Percentiles rank a stretch among this genome's conserved stretches.
Evolutionary conservation across 2,888 invertebrate species (phyloP).

Genomic region (Drosophila subquinaria): DNA sequence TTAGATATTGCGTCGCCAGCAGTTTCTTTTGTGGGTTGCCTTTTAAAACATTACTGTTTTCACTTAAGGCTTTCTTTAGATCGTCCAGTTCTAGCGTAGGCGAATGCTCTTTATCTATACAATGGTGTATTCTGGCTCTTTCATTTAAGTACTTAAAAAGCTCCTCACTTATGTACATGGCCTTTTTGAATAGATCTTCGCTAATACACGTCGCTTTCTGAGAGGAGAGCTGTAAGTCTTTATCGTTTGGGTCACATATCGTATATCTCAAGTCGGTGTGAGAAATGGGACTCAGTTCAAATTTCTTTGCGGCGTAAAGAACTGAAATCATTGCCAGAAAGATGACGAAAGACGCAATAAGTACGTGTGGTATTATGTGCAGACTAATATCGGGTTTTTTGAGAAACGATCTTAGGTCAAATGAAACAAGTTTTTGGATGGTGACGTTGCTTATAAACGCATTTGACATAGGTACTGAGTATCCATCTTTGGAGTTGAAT

Average conservation of each 20-base stretch:
- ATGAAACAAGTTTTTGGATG: conserved; percentile 50
- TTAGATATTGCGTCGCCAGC: conserved; percentile 88
- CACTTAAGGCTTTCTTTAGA: conserved; percentile 46
- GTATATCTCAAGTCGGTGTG: conserved; percentile 86
- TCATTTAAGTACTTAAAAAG: conserved; percentile 89
- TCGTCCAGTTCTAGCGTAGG: conserved; percentile 56
- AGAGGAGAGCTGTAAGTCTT: conserved; percentile 16
- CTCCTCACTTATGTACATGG: conserved; percentile 88
- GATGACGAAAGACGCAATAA: conserved; percentile 88
- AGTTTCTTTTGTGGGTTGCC: conserved; percentile 86
- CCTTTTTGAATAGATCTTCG: conserved; percentile 88
- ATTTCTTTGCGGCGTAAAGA: conserved; percentile 88
- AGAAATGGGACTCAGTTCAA: conserved; percentile 81
- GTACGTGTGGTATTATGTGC: conserved; percentile 88
- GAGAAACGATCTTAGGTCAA: conserved; percentile 54
- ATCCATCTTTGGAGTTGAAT: conserved; percentile 45
- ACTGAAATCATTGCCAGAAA: conserved; percentile 89
- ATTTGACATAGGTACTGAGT: conserved; percentile 45
- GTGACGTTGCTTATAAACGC: conserved; percentile 36
- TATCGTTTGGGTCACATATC: conserved; percentile 86
- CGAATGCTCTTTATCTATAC: conserved; percentile 64
- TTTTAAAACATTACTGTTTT: conserved; percentile 84
- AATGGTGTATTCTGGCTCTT: conserved; percentile 85
- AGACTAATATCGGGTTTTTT: conserved; percentile 76
- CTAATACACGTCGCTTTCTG: conserved; percentile 88